Base-by-base conservation (phyloP, 2,113 vertebrate species). In the Poeciliopsis prolifica region DNA sequence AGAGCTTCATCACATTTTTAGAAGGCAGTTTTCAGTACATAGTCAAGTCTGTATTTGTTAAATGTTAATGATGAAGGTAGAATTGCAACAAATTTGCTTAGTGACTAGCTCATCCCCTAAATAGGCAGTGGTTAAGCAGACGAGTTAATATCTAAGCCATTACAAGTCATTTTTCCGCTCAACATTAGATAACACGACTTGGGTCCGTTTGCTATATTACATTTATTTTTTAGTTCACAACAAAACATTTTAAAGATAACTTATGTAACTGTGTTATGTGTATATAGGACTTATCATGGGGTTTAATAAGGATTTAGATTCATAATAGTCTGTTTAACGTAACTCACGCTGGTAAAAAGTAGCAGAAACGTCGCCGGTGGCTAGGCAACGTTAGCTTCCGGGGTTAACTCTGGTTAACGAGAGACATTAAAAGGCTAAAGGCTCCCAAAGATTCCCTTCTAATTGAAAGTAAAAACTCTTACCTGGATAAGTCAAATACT, bases 401-500 rank as follows among this genome's bases (percentile, higher is more conserved):
- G 60, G 26, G 63, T 65, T 35, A 65, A 5, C 30, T 9, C 9
- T 28, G 15, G 62, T 10, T 3, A 64, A 65, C 44, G 5, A 19
- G 44, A 48, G 1, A 19, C 14, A 48, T 48, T 7, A 58, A 58
- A 10, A n/a, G 2, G 48, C 48, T 9, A 48, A 13, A 30, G 29
- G 29, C 22, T 30, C 11, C 3, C 22, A 54, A 51, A 3, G 11
- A 2, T 22, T 10, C 9, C 5, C 14, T 3, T 10, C 12, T 37
- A 31, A 13, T 24, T n/a, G n/a, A 0, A 0, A 44, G 11, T 28
- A 24, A 8, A 15, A 13, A 31, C 2, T 35, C 74, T 84, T 31
- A 91, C 89, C 80, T 80, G 1, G 31, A 5, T 13, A 2, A 15
- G 51, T n/a, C 60, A 74, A 33, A 15, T 17, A 9, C 26, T 3